Percentiles rank a stretch among this genome's conserved stretches.
phyloP scores from a whole-genome alignment of 1,140 invertebrate species.

The Procambarus clarkii region DNA sequence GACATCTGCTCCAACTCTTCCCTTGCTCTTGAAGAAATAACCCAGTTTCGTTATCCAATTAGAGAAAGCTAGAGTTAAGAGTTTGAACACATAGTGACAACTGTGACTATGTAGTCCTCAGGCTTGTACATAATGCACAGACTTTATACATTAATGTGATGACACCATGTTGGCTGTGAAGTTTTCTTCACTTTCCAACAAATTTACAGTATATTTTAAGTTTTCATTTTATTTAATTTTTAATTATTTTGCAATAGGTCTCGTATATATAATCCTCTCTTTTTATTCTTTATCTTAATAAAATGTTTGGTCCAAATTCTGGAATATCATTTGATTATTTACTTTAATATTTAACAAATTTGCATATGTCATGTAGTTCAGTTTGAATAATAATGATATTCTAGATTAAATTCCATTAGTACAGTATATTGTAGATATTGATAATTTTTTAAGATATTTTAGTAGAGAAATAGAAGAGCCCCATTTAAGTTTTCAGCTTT shows the following conservation, averaged over 20 bases:
- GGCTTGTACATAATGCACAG: conserved; percentile 19
- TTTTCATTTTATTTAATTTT: background rate
- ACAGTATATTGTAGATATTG: background rate
- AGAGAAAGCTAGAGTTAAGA: background rate
- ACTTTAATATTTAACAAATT: background rate
- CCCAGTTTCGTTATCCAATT: background rate
- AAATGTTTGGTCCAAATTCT: background rate
- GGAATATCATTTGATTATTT: background rate
- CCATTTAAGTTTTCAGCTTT: background rate
- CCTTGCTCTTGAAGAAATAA: background rate
- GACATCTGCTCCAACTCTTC: background rate
- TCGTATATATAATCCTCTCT: background rate
- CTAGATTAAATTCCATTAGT: background rate
- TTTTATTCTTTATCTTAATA: background rate
- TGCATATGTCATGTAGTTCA: background rate
- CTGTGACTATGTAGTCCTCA: conserved; percentile 16
- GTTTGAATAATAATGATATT: background rate
- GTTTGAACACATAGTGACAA: background rate
- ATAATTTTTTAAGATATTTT: background rate
- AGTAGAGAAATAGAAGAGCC: background rate
- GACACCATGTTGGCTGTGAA: background rate
- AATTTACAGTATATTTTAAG: background rate
- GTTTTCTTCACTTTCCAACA: background rate
- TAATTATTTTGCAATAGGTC: background rate
- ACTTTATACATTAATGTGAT: background rate